These are phyloP conservation scores for Phaedon cochleariae DNA, from an alignment of 2,888 invertebrate genomes.

Conservation along the genomic window DNA sequence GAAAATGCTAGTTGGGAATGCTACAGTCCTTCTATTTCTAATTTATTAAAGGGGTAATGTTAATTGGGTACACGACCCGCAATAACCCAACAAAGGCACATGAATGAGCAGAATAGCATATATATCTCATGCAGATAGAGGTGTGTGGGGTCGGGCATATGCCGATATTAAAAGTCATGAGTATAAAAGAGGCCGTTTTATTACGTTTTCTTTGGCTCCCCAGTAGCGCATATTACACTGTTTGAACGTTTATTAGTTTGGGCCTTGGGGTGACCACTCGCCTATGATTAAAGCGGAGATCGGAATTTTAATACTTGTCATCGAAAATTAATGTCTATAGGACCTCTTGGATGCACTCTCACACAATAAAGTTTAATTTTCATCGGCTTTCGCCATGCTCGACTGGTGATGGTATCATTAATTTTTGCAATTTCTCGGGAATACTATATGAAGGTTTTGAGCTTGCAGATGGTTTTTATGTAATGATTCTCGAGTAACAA, in stretches of 20 bases:
- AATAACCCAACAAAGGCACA: conserved; percentile 20
- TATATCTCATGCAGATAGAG: conserved; percentile 34
- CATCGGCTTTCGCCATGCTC: conserved; percentile 30
- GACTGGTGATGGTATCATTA: conserved; percentile 30
- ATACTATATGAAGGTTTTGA: neutral
- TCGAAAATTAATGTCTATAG: conserved; percentile 55
- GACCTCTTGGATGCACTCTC: conserved; percentile 21
- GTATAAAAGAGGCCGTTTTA: conserved; percentile 38
- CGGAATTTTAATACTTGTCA: conserved; percentile 61
- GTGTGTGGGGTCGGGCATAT: conserved; percentile 33
- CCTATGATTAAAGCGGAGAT: conserved; percentile 56
- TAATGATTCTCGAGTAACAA: too few relatives aligned
- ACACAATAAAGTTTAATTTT: conserved; percentile 32
- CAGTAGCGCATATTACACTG: conserved; percentile 51
- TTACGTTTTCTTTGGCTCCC: conserved; percentile 52
- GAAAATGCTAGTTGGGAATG: too few relatives aligned
- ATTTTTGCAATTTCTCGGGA: conserved; percentile 28
- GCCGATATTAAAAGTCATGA: conserved; percentile 41
- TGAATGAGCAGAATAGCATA: conserved; percentile 31
- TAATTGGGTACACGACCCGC: neutral
- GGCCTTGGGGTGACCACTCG: conserved; percentile 58
- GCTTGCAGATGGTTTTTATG: neutral
- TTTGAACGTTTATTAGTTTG: conserved; percentile 59
- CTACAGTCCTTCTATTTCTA: too few relatives aligned
- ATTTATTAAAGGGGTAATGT: too few relatives aligned